These are phyloP conservation scores for Brachypalpus laphriformis DNA, from an alignment of 2,888 invertebrate genomes.

Conservation along the genomic window DNA sequence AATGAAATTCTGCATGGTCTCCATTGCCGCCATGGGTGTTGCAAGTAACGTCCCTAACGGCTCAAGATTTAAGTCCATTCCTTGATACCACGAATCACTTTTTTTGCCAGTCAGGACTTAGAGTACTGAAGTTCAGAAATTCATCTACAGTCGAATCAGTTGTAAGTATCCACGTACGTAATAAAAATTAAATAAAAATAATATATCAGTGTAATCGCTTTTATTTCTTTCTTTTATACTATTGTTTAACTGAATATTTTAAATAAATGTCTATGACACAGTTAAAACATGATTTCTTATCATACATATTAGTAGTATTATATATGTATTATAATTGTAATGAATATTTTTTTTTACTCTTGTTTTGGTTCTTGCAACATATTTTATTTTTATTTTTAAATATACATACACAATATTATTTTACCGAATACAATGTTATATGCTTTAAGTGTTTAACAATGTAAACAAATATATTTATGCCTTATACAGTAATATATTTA, in stretches of 20 bases:
- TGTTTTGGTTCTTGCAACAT: conserved; percentile 50
- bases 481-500: conserved; percentile 36
- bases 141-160: no score
- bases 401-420: conserved; percentile 48
- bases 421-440: conserved; percentile 60
- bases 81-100: no score
- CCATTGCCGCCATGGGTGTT: no score
- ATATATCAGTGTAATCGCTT: conserved; percentile 44
- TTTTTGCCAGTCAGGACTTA: no score
- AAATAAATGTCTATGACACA: conserved; percentile 73
- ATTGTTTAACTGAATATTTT: conserved; percentile 72
- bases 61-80: no score
- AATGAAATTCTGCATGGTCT: no score
- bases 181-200: background rate
- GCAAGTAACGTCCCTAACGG: no score
- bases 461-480: conserved; percentile 51
- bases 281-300: conserved; percentile 72
- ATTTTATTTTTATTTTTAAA: conserved; percentile 26
- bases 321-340: conserved; percentile 64
- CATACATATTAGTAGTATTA: conserved; percentile 67
- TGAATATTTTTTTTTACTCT: conserved; percentile 55
- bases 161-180: no score
- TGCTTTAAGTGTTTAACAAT: conserved; percentile 52
- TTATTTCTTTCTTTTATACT: conserved; percentile 66
- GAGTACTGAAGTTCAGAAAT: no score